Evolutionary conservation across 2,888 invertebrate genomes (phyloP).

Genomic region (Liodrosophila aerea): DNA sequence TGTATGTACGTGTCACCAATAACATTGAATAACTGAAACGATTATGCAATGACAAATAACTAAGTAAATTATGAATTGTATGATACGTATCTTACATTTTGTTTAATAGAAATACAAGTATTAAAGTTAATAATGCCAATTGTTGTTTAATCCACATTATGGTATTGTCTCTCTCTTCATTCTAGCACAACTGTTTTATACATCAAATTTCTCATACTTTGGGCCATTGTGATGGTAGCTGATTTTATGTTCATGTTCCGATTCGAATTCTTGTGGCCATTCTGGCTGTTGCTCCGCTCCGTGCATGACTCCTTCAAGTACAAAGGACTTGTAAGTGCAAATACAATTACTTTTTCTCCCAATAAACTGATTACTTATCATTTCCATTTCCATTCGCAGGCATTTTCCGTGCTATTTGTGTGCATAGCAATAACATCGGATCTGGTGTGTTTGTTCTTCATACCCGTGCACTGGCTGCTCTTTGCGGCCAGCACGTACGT

Average conservation of each 20-base stretch:
- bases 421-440: conserved; percentile 98
- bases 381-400: conserved; percentile 85
- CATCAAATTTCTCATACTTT: conserved; percentile 96
- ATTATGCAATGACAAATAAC: too few relatives aligned
- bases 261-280: conserved; percentile 99
- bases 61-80: too few relatives aligned
- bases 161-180: conserved; percentile 60
- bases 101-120: too few relatives aligned
- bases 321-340: conserved; percentile 93
- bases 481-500: conserved; percentile 99
- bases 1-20: conserved; percentile 18
- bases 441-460: conserved; percentile 99
- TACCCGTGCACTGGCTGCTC: conserved; percentile 98
- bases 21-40: conserved; percentile 37
- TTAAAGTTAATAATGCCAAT: too few relatives aligned
- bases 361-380: conserved; percentile 1
- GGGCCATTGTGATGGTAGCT: conserved; percentile 96
- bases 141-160: too few relatives aligned
- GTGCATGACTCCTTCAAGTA: conserved; percentile 99
- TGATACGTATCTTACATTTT: too few relatives aligned
- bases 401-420: conserved; percentile 98
- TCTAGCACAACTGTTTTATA: conserved; percentile 95
- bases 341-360: conserved; percentile 11
- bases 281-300: conserved; percentile 97
- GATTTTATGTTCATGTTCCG: conserved; percentile 99